Percentiles rank a stretch among this genome's conserved stretches.
These are phyloP conservation scores for Pandemis corylana DNA, from an alignment of 2,888 invertebrate species.

Conservation along the genomic window DNA sequence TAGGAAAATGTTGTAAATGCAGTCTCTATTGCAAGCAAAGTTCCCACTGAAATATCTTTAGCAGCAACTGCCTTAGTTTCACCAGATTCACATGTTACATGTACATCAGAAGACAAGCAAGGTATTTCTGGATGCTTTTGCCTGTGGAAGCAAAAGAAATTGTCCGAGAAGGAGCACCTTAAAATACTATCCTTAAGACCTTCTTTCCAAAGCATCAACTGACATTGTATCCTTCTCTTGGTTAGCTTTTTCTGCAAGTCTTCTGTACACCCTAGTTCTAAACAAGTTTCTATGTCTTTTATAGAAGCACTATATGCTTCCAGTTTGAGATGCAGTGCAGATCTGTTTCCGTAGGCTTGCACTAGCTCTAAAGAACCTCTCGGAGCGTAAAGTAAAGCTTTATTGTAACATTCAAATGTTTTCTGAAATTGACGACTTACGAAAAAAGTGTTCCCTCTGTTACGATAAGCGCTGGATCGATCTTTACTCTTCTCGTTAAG, in stretches of 20 bases:
- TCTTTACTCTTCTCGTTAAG: constrained; percentile 7
- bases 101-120: constrained; percentile 30
- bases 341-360: constrained; percentile 46
- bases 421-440: constrained; percentile 22
- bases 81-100: constrained; percentile 13
- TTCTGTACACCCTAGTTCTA: constrained; percentile 41
- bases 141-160: constrained; percentile 36
- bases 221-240: constrained; percentile 38
- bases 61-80: constrained; percentile 26
- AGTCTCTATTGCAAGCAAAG: constrained; percentile 37
- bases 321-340: constrained; percentile 42
- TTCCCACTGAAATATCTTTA: constrained; percentile 33
- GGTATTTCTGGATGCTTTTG: constrained; percentile 36
- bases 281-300: constrained; percentile 44
- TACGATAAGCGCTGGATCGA: not conserved
- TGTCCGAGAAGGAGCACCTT: not conserved
- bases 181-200: constrained; percentile 14
- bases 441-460: constrained; percentile 37
- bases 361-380: constrained; percentile 43
- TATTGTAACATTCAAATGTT: constrained; percentile 45
- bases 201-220: constrained; percentile 29
- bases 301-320: constrained; percentile 41
- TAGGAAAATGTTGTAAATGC: constrained; percentile 27
- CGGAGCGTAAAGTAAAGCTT: constrained; percentile 45
- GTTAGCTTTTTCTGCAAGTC: constrained; percentile 36